Conservation (phyloP, 2,888 invertebrate genomes). For the Drosophila lutescens region DNA sequence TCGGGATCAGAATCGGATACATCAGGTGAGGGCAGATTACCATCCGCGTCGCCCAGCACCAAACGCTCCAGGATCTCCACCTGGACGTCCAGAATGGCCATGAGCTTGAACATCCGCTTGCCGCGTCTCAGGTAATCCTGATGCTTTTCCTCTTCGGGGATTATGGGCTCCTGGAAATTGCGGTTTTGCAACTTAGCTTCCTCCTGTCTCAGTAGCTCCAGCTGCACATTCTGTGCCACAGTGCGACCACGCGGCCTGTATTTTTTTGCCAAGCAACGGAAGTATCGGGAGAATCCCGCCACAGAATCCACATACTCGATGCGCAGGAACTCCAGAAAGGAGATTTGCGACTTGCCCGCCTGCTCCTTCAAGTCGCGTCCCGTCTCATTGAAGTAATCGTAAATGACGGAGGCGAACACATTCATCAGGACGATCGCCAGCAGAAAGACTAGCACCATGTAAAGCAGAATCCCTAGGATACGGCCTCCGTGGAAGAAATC, state of each 20-base stretch:
- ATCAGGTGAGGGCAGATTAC: constrained; percentile 5
- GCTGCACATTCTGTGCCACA: constrained; percentile 51
- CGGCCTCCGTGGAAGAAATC: constrained; percentile 74
- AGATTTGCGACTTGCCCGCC: constrained; percentile 32
- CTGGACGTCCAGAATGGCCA: constrained; percentile 41
- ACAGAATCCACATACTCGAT: constrained; percentile 47
- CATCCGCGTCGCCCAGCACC: constrained; percentile 34
- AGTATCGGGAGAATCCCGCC: background rate
- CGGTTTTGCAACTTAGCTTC: background rate
- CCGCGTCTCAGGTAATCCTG: constrained; percentile 38
- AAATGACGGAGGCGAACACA: constrained; percentile 76
- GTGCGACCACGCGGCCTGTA: constrained; percentile 47
- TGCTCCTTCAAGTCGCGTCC: constrained; percentile 18
- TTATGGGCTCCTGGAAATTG: background rate
- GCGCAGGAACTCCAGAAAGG: constrained; percentile 71
- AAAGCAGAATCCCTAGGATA: constrained; percentile 71
- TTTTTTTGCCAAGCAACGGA: background rate
- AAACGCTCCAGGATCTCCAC: constrained; percentile 49
- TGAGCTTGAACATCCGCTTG: constrained; percentile 11
- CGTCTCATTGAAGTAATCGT: constrained; percentile 68
- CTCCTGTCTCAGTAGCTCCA: constrained; percentile 12
- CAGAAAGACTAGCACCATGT: constrained; percentile 66
- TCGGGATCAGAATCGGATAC: constrained; percentile 24
- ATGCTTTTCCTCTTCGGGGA: constrained; percentile 19
- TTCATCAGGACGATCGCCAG: constrained; percentile 78